Base-by-base conservation (phyloP, 2,797 vertebrate species). In the Echiichthys vipera region DNA sequence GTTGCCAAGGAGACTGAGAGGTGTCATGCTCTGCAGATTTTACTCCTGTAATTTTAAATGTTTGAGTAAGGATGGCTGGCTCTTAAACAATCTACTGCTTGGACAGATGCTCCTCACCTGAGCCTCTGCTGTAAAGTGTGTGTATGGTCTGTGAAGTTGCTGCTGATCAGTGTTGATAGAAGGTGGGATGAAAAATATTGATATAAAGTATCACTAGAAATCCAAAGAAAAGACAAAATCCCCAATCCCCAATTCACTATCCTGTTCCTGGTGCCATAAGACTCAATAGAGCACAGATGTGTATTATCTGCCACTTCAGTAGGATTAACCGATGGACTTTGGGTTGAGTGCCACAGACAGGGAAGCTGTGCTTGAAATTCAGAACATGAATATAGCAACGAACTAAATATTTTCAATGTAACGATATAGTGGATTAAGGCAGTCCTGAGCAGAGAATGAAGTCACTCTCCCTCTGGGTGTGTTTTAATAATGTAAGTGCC, bases 1-100 rank as follows among this genome's bases (percentile, higher is more conserved):
- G 82, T 88, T 83, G 62, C 79, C 65, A 78, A 51, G 77, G 86
- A 78, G 74, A 89, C 53, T 7, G 39, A 70, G 75, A 59, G 65
- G 75, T 78, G 74, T 83, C 39, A 51, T 61, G 54, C 57, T 80
- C 66, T 77, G 62, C 55, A 69, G 70, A 59, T 75, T 53, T 30
- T 77, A 32, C 27, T 69, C 17, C 53, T 78, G 68, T 83, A 40
- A 67, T 86, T 72, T 72, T 25, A 77, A 78, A 83, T 77, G 62
- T 83, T 83, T 74, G 76, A 63, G 30, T 69, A 65, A 63, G 27
- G 46, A 69, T 61, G 58, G 9, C 27, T 50, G 40, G 13, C 32
- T 62, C 27, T 59, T 57, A 57, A 65, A 57, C 63, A 74, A 78
- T 65, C 56, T 63, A 12, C 22, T 43, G 49, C 39, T 5, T 2